Conservation (phyloP, 2,888 invertebrate species). For the Encarsia formosa region DNA sequence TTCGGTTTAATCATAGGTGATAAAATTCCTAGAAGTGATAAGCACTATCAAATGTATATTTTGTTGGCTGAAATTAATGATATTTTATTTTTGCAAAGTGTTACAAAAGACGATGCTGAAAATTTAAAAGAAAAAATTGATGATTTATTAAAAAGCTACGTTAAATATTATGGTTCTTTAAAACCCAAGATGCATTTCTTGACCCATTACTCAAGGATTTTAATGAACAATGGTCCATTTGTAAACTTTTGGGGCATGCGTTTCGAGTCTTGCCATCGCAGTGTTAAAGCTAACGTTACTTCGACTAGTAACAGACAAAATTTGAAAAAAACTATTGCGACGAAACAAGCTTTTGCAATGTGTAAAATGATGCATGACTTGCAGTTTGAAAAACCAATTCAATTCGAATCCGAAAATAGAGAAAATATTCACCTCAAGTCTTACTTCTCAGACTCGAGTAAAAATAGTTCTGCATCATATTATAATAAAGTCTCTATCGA, state of each 20-base stretch:
- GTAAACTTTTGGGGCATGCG: not conserved
- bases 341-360: too few relatives aligned
- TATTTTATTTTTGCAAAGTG: not conserved
- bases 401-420: too few relatives aligned
- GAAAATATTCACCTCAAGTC: too few relatives aligned
- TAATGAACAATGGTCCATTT: not conserved
- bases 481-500: not conserved
- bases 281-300: not conserved
- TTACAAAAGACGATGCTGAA: not conserved
- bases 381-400: too few relatives aligned
- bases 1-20: not conserved
- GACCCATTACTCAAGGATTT: not conserved
- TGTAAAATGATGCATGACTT: too few relatives aligned
- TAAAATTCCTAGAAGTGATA: not conserved
- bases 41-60: not conserved
- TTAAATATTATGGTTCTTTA: not conserved
- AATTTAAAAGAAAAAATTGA: not conserved
- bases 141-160: not conserved
- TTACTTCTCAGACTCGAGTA: not conserved
- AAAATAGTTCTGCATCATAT: not conserved
- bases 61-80: not conserved
- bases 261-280: not conserved
- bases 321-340: not conserved
- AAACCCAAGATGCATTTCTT: conserved; percentile 2
- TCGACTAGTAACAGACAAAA: not conserved